These are phyloP conservation scores for Nyctereutes procyonoides DNA, from an alignment of 2,113 vertebrate species.

Conservation along the genomic window DNA sequence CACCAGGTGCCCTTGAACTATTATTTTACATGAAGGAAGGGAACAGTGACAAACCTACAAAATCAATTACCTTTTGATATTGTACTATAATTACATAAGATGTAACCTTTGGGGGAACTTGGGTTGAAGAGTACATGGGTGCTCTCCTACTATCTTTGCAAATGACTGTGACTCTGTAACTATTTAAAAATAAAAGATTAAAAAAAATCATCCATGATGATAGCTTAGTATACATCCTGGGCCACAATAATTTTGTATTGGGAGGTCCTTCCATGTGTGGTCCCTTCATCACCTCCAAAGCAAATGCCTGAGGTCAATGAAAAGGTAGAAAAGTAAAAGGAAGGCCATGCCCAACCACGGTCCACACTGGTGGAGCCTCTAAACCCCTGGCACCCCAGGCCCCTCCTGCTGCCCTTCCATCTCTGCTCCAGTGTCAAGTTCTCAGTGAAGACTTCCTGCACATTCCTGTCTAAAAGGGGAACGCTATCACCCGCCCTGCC, in stretches of 20 bases:
- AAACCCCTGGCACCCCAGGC: neutral
- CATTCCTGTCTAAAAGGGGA: neutral
- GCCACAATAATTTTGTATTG: neutral
- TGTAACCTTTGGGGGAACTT: neutral
- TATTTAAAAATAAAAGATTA: conserved; percentile 4
- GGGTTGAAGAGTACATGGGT: no score
- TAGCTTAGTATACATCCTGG: neutral
- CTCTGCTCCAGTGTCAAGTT: neutral
- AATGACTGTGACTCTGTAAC: neutral
- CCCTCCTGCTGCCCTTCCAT: rapidly evolving
- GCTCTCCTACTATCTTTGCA: neutral
- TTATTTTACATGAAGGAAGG: neutral
- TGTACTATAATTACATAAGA: neutral
- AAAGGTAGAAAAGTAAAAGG: neutral
- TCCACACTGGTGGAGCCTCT: neutral
- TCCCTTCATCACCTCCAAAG: neutral
- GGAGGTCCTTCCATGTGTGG: neutral
- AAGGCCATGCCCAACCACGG: rapidly evolving
- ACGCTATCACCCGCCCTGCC: rapidly evolving
- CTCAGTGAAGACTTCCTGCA: neutral
- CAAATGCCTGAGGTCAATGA: neutral
- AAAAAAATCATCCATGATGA: rapidly evolving
- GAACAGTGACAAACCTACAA: neutral
- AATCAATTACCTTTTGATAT: neutral
- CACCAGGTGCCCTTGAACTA: neutral